phyloP scores from a whole-genome alignment of 2,888 invertebrate genomes.

The Ecdyonurus torrentis region DNA sequence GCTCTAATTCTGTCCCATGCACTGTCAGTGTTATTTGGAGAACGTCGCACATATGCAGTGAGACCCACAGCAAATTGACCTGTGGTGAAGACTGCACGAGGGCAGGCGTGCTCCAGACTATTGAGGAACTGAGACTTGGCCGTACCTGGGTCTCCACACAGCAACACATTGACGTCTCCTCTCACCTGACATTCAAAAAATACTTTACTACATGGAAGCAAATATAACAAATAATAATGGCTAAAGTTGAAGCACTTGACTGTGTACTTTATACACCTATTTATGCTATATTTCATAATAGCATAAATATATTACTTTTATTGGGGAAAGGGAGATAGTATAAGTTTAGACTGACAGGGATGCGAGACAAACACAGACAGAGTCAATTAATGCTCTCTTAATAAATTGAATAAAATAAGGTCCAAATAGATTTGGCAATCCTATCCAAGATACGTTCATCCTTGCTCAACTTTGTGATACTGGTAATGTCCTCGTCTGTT shows the following conservation, averaged over 20 bases:
- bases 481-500: slow-evolving; percentile 90
- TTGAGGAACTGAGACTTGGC: slow-evolving; percentile 98
- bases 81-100: slow-evolving; percentile 92
- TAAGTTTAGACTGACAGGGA: no score
- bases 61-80: slow-evolving; percentile 98
- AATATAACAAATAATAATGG: background rate
- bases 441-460: slow-evolving; percentile 80
- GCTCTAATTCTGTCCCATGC: no score
- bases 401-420: slow-evolving; percentile 96
- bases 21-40: slow-evolving; percentile 74
- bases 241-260: no score
- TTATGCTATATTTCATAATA: no score
- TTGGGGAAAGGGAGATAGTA: no score
- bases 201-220: slow-evolving; percentile 18
- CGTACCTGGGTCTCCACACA: slow-evolving; percentile 98
- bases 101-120: slow-evolving; percentile 90
- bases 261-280: no score
- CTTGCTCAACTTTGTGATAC: slow-evolving; percentile 68
- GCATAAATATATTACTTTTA: no score
- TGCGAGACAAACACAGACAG: no score
- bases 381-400: slow-evolving; percentile 82
- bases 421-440: slow-evolving; percentile 86
- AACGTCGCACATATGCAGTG: slow-evolving; percentile 91
- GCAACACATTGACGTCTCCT: slow-evolving; percentile 91
- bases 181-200: slow-evolving; percentile 81